These are phyloP conservation scores for Herpailurus yagouaroundi DNA, from an alignment of 2,113 vertebrate species.

Conservation along the genomic window DNA sequence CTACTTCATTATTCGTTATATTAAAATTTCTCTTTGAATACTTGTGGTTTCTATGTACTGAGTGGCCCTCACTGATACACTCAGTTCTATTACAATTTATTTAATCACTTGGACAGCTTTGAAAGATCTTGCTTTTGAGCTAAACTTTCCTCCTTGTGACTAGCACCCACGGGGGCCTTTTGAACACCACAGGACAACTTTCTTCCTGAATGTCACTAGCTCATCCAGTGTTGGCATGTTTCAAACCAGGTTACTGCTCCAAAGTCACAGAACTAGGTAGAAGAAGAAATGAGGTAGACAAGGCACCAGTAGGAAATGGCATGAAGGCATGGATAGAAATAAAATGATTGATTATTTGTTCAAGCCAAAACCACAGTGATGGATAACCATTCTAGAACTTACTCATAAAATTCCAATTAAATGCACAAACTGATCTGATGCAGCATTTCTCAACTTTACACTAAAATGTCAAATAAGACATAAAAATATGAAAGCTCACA, in stretches of 20 bases:
- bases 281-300: background rate
- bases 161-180: background rate
- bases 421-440: background rate
- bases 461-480: background rate
- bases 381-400: background rate
- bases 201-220: background rate
- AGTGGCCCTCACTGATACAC: background rate
- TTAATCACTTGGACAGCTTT: background rate
- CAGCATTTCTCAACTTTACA: background rate
- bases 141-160: background rate
- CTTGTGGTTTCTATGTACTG: background rate
- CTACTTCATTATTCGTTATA: background rate
- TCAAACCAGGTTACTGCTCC: background rate
- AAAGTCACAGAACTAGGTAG: background rate
- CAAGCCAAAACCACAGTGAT: background rate
- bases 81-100: background rate
- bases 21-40: conserved; percentile 39
- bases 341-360: background rate
- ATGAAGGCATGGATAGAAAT: background rate
- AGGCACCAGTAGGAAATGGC: background rate
- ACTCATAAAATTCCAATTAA: conserved; percentile 36
- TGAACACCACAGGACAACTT: background rate
- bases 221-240: background rate
- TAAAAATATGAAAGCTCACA: background rate
- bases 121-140: conserved; percentile 15